Evolutionary conservation across 1,140 invertebrate species (phyloP).

Genomic region (Stegodyphus dumicola): DNA sequence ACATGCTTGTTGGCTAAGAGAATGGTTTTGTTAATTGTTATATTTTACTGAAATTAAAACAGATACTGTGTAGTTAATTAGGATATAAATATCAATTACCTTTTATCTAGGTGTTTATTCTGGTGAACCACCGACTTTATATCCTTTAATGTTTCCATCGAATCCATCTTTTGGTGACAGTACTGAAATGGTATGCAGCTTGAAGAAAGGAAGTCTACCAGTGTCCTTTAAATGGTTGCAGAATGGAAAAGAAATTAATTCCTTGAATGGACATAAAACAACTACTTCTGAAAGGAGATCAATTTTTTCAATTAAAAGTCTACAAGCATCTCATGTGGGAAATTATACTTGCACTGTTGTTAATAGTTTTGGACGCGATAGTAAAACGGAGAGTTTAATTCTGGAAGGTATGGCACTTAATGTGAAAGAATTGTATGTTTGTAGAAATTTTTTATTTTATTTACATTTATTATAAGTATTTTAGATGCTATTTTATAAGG

Average conservation of each 20-base stretch:
- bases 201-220: constrained; percentile 35
- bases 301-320: neutral
- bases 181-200: constrained; percentile 21
- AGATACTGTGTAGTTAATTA: too few species aligned
- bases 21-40: too few species aligned
- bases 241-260: constrained; percentile 7
- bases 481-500: too few species aligned
- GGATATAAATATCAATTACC: neutral
- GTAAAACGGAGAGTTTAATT: constrained; percentile 61
- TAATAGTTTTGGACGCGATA: constrained; percentile 63
- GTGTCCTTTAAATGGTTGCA: constrained; percentile 28
- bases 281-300: constrained; percentile 9
- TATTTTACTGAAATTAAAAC: too few species aligned
- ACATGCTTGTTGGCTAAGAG: too few species aligned
- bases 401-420: constrained; percentile 49
- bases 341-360: constrained; percentile 65
- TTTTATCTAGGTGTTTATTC: neutral
- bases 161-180: constrained; percentile 5
- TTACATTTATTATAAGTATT: too few species aligned
- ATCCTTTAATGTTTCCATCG: constrained; percentile 10
- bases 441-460: too few species aligned
- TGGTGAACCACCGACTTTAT: neutral
- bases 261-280: neutral
- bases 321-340: constrained; percentile 59
- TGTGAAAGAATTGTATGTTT: too few species aligned